Evolutionary conservation across 2,888 invertebrate genomes (phyloP).

Genomic region (Theristus sp.): DNA sequence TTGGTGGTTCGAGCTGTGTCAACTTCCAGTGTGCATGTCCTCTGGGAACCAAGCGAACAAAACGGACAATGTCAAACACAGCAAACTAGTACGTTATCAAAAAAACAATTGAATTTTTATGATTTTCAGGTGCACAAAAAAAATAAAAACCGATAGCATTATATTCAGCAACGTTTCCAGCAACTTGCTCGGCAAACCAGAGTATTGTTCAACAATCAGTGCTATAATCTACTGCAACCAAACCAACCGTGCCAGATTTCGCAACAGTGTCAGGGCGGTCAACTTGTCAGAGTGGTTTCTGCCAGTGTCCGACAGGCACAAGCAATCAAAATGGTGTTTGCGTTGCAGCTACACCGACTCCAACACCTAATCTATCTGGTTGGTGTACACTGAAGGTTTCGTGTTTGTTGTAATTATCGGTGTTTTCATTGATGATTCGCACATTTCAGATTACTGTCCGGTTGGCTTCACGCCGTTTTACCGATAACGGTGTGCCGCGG

Average conservation of each 20-base stretch:
- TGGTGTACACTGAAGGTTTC: background rate
- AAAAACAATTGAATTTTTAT: too few species aligned
- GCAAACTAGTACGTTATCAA: too few species aligned
- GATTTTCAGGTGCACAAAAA: too few species aligned
- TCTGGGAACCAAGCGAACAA: background rate
- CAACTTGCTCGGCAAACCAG: background rate
- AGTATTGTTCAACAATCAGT: background rate
- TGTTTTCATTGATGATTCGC: background rate
- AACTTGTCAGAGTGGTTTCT: background rate
- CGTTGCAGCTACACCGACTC: background rate
- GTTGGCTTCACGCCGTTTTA: background rate
- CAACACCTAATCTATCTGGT: background rate
- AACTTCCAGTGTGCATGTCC: background rate
- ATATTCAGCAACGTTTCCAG: background rate
- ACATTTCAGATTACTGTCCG: background rate
- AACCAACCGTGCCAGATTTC: background rate
- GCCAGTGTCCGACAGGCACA: background rate
- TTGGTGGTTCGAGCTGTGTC: background rate
- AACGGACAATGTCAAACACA: background rate
- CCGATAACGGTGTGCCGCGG: background rate
- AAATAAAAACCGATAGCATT: too few species aligned
- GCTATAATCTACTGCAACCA: background rate
- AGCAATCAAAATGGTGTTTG: background rate
- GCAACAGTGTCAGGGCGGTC: background rate
- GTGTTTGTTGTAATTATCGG: background rate